phyloP scores from a whole-genome alignment of 2,113 vertebrate species.

The Meriones unguiculatus region DNA sequence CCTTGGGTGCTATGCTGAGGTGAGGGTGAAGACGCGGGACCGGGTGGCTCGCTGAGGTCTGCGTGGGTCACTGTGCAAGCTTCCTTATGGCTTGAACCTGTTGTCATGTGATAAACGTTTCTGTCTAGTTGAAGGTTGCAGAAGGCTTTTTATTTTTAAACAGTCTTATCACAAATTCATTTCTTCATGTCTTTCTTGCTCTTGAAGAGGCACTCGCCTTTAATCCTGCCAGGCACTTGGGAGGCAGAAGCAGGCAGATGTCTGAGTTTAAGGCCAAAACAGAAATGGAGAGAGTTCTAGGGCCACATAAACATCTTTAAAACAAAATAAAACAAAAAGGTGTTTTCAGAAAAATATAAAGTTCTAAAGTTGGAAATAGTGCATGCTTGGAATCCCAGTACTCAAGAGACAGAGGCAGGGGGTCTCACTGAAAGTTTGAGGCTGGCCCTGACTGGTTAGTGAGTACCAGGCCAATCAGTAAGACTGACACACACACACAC shows the following conservation, averaged over 20 bases:
- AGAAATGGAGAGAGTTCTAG: background rate
- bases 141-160: constrained; percentile 44
- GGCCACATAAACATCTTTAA: background rate
- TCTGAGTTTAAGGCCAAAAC: background rate
- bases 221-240: background rate
- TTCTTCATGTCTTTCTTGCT: constrained; percentile 56
- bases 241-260: background rate
- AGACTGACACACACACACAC: background rate
- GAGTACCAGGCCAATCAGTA: background rate
- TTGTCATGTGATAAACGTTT: constrained; percentile 66
- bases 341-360: background rate
- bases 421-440: background rate
- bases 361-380: background rate
- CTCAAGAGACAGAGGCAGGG: background rate
- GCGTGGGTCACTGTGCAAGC: constrained; percentile 69
- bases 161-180: constrained; percentile 13
- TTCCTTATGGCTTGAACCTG: constrained; percentile 81
- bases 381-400: background rate
- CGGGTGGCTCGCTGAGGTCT: constrained; percentile 36
- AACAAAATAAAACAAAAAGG: background rate
- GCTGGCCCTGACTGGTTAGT: background rate
- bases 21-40: background rate
- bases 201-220: background rate
- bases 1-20: background rate
- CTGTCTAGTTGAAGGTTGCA: constrained; percentile 30